Base-by-base conservation (phyloP, 2,797 vertebrate genomes). In the Myotis daubentonii region DNA sequence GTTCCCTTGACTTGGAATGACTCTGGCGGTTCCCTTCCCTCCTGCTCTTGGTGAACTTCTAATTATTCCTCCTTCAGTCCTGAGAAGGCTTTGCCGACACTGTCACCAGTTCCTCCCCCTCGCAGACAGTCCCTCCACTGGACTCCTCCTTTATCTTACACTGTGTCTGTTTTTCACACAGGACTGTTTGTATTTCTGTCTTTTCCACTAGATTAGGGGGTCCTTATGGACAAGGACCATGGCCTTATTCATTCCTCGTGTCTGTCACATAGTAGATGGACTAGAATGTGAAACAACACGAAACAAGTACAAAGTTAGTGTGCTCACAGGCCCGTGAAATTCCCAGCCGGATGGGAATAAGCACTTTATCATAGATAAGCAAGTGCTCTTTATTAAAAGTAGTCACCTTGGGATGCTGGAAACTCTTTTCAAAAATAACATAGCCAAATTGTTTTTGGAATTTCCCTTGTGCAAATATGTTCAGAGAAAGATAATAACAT, bases 381-480 rank as follows among this genome's bases (percentile, higher is more conserved):
- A 79, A 87, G 23, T 55, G n/a, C 62, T 78, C 2, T 71, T 62
- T 62, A 92, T 47, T 93, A 23, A 81, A 95, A 95, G 80, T 60
- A 53, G 38, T 91, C 47, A 80, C 60, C 49, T 53, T 79, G 38
- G 15, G 9, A 80, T 83, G 51, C 70, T 92, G 94, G 88, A 91
- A 86, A 71, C 49, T 78, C 75, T 89, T 93, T 74, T 93, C 44
- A 84, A 95, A 96, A 94, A 89, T 81, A 93, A 49, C 53, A 6
- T 49, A 74, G 38, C 94, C 68, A 87, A 82, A 88, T 87, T 55
- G 74, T 38, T 92, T 94, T 81, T 79, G 57, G 55, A 92, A 66
- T 79, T 74, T 91, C 88, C 89, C 71, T 92, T 79, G 49, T 85
- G 23, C 38, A 66, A 7, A 57, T 76, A 76, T 17, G 44, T 96